A percentile compares a stretch with the other conserved stretches of the same genome.
Conservation (phyloP, 2,797 vertebrate species). For the Aldrovandia affinis region DNA sequence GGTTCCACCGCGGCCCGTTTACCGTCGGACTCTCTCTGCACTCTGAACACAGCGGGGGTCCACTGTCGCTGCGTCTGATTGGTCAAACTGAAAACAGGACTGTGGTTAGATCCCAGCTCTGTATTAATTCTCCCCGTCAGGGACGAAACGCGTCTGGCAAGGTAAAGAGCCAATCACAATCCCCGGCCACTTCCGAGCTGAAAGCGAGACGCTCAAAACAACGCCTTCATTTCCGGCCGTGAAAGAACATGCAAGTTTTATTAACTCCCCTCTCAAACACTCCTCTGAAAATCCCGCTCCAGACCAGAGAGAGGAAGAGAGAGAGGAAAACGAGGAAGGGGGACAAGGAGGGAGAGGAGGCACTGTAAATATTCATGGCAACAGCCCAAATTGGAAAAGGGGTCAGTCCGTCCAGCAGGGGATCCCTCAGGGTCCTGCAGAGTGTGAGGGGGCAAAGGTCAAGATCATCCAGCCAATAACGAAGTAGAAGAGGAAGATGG, state of each 20-base stretch:
- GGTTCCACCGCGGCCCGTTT: no score
- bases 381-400: neutral
- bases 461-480: conserved; percentile 98
- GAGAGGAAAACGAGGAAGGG: neutral
- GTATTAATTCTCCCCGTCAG: neutral
- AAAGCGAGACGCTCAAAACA: neutral
- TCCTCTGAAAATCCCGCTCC: neutral
- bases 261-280: neutral
- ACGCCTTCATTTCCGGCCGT: neutral
- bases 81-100: neutral
- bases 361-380: neutral
- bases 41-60: neutral
- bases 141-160: neutral
- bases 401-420: neutral
- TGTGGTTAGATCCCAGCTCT: neutral
- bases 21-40: neutral
- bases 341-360: neutral
- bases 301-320: neutral
- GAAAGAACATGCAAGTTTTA: conserved; percentile 17
- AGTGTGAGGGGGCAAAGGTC: conserved; percentile 79
- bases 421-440: conserved; percentile 12
- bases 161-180: neutral
- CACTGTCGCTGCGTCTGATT: neutral
- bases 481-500: conserved; percentile 97
- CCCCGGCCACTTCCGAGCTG: neutral